A percentile compares a stretch with the other conserved stretches of the same genome.
phyloP scores from a whole-genome alignment of 2,113 vertebrate species.

The Laticauda laticaudata region DNA sequence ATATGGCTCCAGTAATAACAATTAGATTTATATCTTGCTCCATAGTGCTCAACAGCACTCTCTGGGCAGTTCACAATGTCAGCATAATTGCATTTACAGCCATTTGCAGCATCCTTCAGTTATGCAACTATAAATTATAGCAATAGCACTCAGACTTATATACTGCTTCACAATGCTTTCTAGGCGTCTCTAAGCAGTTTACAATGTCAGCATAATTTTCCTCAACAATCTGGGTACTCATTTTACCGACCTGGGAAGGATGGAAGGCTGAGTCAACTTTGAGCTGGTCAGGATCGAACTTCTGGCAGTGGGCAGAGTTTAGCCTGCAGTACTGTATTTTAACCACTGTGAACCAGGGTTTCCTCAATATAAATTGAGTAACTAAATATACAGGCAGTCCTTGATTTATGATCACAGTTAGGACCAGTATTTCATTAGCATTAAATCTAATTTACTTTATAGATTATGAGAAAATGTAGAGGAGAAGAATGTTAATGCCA shows the following conservation, averaged over 20 bases:
- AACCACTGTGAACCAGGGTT: not conserved
- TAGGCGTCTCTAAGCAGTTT: not conserved
- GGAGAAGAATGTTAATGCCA: too few relatives aligned
- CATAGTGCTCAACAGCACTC: not conserved
- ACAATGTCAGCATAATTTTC: not conserved
- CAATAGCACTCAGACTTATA: not conserved
- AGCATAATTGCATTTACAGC: not conserved
- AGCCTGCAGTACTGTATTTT: not conserved
- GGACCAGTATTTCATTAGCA: too few relatives aligned
- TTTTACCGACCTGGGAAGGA: not conserved
- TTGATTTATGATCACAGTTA: too few relatives aligned
- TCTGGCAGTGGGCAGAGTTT: not conserved
- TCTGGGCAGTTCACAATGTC: not conserved
- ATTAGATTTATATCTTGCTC: not conserved
- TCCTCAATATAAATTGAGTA: not conserved
- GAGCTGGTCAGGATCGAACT: not conserved
- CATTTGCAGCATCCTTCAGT: too few relatives aligned
- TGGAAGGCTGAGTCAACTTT: not conserved
- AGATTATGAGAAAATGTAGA: too few relatives aligned
- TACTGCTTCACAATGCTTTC: fast-evolving
- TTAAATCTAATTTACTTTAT: too few relatives aligned
- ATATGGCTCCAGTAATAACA: not conserved
- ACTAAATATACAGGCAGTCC: not conserved
- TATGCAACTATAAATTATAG: too few relatives aligned
- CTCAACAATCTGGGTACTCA: not conserved